Evolutionary conservation across 2,888 invertebrate genomes (phyloP), one percentile per base, ranked within the genome.

Genomic region (Agonopterix alstromeriana): DNA sequence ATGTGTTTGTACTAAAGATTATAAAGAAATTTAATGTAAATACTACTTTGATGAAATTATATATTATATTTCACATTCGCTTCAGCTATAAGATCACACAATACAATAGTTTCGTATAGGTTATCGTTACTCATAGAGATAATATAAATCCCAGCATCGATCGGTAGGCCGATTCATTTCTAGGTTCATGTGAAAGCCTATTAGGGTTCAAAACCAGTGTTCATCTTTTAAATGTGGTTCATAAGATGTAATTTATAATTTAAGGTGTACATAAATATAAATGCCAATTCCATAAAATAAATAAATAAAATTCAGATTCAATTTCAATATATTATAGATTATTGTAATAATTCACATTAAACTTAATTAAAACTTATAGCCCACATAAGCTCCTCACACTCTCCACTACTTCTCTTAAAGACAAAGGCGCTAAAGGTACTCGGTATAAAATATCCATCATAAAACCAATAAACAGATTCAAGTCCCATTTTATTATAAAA

Each of bases 401-500:
- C 73, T 79, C 76, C 74, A 81, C 82, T 79, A 81, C 72, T 73
- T 77, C 73, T 80, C 77, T 82, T 77, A 80, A 75, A 78, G 82
- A 78, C 84, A 76, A 76, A 84, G 85, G 82, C 81, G 81, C 84
- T 84, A 85, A 81, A 86, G 87, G 87, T 87, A 86, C 84, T 86
- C 75, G 84, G 85, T 86, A 86, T 86, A 83, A 85, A 86, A 85
- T 86, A 82, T 85, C 80, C 85, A 82, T 85, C 85, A 86, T 85
- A 86, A 86, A 87, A 87, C 87, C 82, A 86, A 84, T 86, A 84
- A 86, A 87, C 85, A 87, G 87, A 87, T 86, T 87, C 87, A 85
- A 86, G 87, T 87, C 87, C 87, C 87, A 87, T 86, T 87, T 87
- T 87, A 87, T 87, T 87, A 87, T 87, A 87, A 87, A 87, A 87